Percentiles rank a stretch among this genome's conserved stretches.
Evolutionary conservation across 1,140 invertebrate species (phyloP).

Genomic region (Gryllus bimaculatus): DNA sequence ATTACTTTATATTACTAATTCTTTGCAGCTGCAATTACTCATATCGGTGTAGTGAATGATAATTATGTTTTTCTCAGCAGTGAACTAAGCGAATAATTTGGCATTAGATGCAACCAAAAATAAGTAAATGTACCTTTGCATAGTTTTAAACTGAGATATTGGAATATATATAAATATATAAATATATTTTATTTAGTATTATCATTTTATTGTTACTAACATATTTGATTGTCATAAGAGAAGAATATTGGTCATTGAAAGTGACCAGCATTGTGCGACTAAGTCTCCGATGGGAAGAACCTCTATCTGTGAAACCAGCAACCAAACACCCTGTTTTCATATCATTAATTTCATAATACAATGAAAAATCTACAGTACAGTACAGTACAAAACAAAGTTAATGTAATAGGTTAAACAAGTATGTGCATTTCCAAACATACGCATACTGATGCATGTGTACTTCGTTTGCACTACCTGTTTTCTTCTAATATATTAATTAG

Average conservation of each 20-base stretch:
- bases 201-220: slow-evolving; percentile 16
- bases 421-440: neutral
- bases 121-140: slow-evolving; percentile 14
- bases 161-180: slow-evolving; percentile 16
- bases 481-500: neutral
- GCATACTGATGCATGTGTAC: neutral
- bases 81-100: slow-evolving; percentile 15
- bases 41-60: slow-evolving; percentile 7
- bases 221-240: neutral
- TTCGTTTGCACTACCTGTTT: neutral
- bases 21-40: slow-evolving; percentile 1
- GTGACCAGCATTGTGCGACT: slow-evolving; percentile 14
- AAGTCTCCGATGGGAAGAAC: neutral
- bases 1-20: slow-evolving; percentile 6
- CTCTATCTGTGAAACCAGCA: neutral
- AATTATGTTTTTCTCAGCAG: slow-evolving; percentile 7
- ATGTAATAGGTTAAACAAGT: neutral
- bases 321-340: neutral
- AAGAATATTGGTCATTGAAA: slow-evolving; percentile 1
- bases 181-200: slow-evolving; percentile 17
- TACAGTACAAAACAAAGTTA: neutral
- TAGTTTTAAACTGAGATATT: slow-evolving; percentile 13
- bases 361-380: neutral
- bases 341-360: neutral
- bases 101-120: slow-evolving; percentile 13